Evolutionary conservation across 2,113 vertebrate genomes (phyloP).

Genomic region (Phylloscopus whistleri): DNA sequence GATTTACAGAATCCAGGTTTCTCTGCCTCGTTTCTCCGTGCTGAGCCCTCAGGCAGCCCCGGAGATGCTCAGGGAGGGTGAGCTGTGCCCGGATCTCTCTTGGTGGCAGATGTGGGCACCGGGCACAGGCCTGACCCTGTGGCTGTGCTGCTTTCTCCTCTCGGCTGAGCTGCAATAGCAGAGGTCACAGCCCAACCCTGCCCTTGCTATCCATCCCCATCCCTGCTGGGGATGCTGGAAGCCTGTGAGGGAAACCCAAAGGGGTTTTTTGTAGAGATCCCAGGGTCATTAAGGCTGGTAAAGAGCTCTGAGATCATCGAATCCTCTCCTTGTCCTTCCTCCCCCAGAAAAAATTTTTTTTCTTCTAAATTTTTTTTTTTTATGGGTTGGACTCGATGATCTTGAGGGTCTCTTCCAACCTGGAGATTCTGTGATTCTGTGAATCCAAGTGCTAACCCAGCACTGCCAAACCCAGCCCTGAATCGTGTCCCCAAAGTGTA

Average conservation of each 20-base stretch:
- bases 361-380: too few relatives aligned
- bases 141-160: accelerated
- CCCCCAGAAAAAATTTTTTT: too few relatives aligned
- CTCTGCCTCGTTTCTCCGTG: background rate
- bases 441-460: background rate
- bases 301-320: background rate
- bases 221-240: background rate
- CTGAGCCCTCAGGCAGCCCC: background rate
- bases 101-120: background rate
- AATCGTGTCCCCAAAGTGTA: background rate
- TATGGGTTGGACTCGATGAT: too few relatives aligned
- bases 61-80: accelerated
- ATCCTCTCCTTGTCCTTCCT: too few relatives aligned
- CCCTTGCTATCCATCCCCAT: background rate
- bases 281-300: background rate
- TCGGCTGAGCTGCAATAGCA: background rate
- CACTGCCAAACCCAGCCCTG: background rate
- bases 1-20: background rate
- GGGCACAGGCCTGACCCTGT: accelerated
- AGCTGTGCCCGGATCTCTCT: background rate
- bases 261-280: background rate
- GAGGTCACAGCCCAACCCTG: background rate
- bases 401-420: too few relatives aligned
- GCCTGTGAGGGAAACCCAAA: accelerated
- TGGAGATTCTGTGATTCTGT: too few relatives aligned